Percentiles rank a stretch among this genome's conserved stretches.
These are phyloP conservation scores for Octonoba sinensis DNA, from an alignment of 2,888 invertebrate genomes.

Conservation along the genomic window DNA sequence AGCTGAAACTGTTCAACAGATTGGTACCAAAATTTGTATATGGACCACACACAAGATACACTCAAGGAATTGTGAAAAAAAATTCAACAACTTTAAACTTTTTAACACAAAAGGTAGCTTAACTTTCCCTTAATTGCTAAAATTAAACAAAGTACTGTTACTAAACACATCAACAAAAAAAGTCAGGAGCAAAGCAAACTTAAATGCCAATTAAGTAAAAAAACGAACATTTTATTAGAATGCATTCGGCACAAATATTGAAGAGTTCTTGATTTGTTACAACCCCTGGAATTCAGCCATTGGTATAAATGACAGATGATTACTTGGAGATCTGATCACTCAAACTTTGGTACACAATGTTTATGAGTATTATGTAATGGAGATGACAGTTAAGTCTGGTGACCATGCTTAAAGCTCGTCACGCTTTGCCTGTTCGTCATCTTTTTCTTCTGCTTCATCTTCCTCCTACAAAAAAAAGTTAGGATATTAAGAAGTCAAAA, in stretches of 20 bases:
- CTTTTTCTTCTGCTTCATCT: slow-evolving; percentile 66
- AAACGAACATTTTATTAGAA: slow-evolving; percentile 35
- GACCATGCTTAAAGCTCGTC: slow-evolving; percentile 65
- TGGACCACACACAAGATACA: too few relatives aligned
- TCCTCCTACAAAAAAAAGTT: slow-evolving; percentile 57
- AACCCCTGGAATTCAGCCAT: slow-evolving; percentile 64
- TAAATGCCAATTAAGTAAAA: not conserved
- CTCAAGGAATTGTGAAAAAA: too few relatives aligned
- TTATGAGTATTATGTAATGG: slow-evolving; percentile 44
- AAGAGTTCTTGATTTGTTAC: slow-evolving; percentile 47
- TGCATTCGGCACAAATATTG: slow-evolving; percentile 38
- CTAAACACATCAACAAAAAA: too few relatives aligned
- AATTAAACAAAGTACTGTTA: too few relatives aligned
- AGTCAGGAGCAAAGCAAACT: not conserved
- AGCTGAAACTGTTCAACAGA: too few relatives aligned
- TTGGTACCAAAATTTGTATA: too few relatives aligned
- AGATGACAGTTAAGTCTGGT: slow-evolving; percentile 35
- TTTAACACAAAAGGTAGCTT: too few relatives aligned
- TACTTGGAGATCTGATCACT: slow-evolving; percentile 29
- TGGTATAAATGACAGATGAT: slow-evolving; percentile 53
- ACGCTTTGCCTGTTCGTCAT: slow-evolving; percentile 63
- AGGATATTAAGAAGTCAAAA: not conserved
- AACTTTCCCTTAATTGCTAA: too few relatives aligned
- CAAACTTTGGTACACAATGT: slow-evolving; percentile 57
- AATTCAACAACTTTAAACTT: too few relatives aligned